phyloP scores from a whole-genome alignment of 2,113 vertebrate genomes.

The Elephas maximus region DNA sequence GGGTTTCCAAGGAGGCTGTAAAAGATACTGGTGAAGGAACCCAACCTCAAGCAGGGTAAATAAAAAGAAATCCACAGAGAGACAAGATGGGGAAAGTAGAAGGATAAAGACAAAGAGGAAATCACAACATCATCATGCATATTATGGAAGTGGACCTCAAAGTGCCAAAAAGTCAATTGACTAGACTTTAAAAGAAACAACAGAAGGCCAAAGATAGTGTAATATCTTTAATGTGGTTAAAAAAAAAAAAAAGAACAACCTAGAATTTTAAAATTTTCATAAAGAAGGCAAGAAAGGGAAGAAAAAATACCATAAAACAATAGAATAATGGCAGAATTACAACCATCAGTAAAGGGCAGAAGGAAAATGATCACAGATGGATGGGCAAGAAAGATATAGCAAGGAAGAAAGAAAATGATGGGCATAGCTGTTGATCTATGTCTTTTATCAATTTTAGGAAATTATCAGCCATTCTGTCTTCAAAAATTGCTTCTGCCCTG shows the following conservation, averaged over 20 bases:
- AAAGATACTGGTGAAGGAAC: background rate
- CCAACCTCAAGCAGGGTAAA: background rate
- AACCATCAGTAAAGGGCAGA: background rate
- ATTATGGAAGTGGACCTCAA: background rate
- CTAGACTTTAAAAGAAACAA: background rate
- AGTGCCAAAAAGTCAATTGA: background rate
- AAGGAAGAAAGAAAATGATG: background rate
- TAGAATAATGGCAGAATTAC: background rate
- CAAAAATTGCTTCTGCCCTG: background rate
- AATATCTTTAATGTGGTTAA: background rate
- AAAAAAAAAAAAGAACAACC: background rate
- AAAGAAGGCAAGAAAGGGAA: background rate
- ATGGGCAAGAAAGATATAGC: background rate
- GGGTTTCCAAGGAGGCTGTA: background rate
- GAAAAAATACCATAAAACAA: background rate
- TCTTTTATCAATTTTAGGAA: background rate
- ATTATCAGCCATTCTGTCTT: background rate
- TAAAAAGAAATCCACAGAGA: background rate
- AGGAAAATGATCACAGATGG: background rate
- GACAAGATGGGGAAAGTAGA: background rate
- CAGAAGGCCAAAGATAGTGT: background rate
- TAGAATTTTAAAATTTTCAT: background rate
- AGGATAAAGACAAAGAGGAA: background rate
- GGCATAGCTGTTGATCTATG: background rate
- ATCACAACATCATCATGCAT: background rate